Conservation (phyloP, 92 coral and sea anemone genomes). For the Micromussa lordhowensis region DNA sequence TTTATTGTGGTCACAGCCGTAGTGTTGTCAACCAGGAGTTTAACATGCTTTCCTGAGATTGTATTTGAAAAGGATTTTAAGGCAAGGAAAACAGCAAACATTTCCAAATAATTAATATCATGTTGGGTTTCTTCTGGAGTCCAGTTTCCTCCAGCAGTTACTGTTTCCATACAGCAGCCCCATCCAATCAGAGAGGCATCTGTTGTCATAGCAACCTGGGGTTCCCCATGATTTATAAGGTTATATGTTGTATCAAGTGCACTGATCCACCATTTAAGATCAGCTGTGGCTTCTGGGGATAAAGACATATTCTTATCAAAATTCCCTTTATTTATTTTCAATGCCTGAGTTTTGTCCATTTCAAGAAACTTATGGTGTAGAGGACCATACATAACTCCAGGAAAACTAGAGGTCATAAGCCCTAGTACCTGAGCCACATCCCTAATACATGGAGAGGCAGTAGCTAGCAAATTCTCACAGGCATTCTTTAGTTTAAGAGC, state of each 20-base stretch:
- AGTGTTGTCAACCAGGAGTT: conserved; percentile 58
- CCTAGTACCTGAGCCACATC: conserved; percentile 61
- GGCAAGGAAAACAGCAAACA: too few species aligned
- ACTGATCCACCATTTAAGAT: conserved; percentile 60
- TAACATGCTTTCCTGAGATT: conserved; percentile 46
- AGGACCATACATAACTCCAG: too few species aligned
- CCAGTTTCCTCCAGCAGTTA: conserved; percentile 65
- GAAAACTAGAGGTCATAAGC: conserved; percentile 40
- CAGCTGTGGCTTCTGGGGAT: conserved; percentile 36
- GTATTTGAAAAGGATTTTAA: conserved; percentile 40
- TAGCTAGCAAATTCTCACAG: conserved; percentile 14
- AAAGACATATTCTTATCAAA: conserved; percentile 65
- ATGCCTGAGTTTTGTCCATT: conserved; percentile 66
- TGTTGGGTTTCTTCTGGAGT: too few species aligned
- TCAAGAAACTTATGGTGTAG: conserved; percentile 59
- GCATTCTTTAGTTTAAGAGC: conserved; percentile 49
- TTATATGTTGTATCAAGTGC: conserved; percentile 28
- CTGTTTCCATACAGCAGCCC: conserved; percentile 17
- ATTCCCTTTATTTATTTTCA: conserved; percentile 49
- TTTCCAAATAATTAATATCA: too few species aligned
- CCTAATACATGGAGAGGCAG: conserved; percentile 36
- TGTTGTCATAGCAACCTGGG: conserved; percentile 51
- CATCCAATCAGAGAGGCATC: conserved; percentile 66
- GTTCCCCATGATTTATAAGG: conserved; percentile 52
- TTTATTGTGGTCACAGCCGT: conserved; percentile 61